Evolutionary conservation across 2,797 vertebrate genomes (phyloP).

Genomic region (Sitta carolinensis): DNA sequence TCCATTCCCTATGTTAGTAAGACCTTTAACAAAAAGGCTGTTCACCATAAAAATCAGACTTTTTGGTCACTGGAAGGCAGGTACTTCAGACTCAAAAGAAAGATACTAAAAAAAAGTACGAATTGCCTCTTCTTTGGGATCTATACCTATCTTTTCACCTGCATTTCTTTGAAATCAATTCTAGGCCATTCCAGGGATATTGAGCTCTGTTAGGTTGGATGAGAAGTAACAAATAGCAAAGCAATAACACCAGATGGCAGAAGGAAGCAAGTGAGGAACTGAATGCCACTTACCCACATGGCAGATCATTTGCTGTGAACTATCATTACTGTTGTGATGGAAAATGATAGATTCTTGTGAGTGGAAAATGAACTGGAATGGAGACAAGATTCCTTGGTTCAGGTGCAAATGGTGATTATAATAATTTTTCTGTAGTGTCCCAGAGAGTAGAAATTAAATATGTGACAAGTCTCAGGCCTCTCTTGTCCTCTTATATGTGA

Average conservation of each 20-base stretch:
- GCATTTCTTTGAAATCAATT: neutral
- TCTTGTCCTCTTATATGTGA: neutral
- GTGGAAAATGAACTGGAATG: slow-evolving; percentile 1
- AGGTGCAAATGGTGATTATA: neutral
- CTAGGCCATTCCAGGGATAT: neutral
- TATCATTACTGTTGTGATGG: neutral
- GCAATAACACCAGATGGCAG: slow-evolving; percentile 30
- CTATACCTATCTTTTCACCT: neutral
- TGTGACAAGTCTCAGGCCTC: neutral
- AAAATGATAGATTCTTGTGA: neutral
- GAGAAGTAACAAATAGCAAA: slow-evolving; percentile 30
- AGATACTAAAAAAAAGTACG: neutral
- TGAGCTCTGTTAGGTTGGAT: neutral
- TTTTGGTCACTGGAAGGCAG: slow-evolving; percentile 1
- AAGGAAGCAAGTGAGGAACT: neutral
- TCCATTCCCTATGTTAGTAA: neutral
- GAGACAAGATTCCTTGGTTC: neutral
- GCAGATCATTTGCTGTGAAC: slow-evolving; percentile 25
- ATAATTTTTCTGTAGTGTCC: neutral
- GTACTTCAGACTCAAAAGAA: neutral
- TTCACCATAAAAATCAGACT: neutral
- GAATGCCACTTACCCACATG: slow-evolving; percentile 22
- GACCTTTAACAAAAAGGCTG: slow-evolving; percentile 11
- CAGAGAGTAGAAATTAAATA: neutral
- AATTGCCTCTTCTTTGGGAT: neutral